Conservation (phyloP, 2,888 invertebrate species). For the Drosophila meridionalis region DNA sequence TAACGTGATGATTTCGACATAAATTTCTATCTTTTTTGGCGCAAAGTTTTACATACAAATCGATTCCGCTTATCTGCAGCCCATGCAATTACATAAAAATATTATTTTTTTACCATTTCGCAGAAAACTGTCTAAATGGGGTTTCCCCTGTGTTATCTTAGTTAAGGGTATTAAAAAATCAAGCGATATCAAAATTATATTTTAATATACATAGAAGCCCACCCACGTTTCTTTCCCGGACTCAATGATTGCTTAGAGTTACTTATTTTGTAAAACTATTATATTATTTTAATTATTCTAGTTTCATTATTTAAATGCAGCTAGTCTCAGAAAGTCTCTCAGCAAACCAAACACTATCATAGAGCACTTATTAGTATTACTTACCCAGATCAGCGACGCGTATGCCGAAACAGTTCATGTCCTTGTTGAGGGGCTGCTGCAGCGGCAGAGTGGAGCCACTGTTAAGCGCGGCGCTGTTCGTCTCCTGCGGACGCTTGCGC, state of each 20-base stretch:
- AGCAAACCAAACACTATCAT: not conserved
- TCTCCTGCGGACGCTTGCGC: slow-evolving; percentile 87
- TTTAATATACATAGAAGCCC: not conserved
- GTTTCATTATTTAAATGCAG: not conserved
- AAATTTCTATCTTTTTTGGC: not conserved
- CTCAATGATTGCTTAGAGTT: not conserved
- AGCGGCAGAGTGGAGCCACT: slow-evolving; percentile 74
- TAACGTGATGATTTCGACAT: not conserved
- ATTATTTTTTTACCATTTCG: not conserved
- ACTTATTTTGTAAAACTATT: not conserved
- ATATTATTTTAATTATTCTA: not conserved
- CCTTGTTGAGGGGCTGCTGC: slow-evolving; percentile 83
- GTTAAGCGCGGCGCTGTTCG: slow-evolving; percentile 70
- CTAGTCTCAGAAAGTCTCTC: not conserved
- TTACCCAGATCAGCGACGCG: slow-evolving; percentile 85
- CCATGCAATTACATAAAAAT: not conserved
- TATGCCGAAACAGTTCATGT: slow-evolving; percentile 84
- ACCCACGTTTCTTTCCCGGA: not conserved
- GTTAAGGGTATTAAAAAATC: not conserved
- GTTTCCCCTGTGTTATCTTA: not conserved
- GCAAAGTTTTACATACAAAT: not conserved
- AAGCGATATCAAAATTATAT: not conserved
- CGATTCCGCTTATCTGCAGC: not conserved
- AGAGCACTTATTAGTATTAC: slow-evolving; percentile 20
- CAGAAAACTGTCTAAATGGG: not conserved